phyloP scores from a whole-genome alignment of 2,797 vertebrate species.

The Brachyalestes nurse region DNA sequence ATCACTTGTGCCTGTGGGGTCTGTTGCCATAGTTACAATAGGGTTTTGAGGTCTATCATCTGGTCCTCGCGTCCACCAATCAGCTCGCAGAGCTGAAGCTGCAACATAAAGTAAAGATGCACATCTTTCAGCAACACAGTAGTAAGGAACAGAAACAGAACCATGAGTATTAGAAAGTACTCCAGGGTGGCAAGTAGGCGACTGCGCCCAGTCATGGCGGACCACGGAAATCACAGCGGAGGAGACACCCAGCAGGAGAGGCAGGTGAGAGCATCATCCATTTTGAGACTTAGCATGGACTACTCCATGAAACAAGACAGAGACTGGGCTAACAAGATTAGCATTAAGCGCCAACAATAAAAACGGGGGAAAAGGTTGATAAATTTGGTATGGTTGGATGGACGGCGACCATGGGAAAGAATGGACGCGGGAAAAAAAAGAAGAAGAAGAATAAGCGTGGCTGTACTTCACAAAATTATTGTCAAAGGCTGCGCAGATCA shows the following conservation, averaged over 20 bases:
- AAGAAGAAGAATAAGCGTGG: constrained; percentile 45
- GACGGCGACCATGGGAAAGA: constrained; percentile 59
- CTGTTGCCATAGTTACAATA: constrained; percentile 97
- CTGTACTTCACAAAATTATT: constrained; percentile 66
- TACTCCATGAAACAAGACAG: constrained; percentile 69
- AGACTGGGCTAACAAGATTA: constrained; percentile 71
- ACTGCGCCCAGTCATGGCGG: constrained; percentile 89
- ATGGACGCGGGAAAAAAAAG: constrained; percentile 58
- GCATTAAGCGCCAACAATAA: constrained; percentile 63
- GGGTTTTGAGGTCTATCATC: constrained; percentile 92
- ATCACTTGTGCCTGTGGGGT: constrained; percentile 88
- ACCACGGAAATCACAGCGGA: constrained; percentile 76
- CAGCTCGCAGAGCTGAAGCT: constrained; percentile 87
- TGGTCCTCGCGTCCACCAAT: constrained; percentile 93
- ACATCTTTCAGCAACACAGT: constrained; percentile 89
- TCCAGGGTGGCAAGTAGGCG: constrained; percentile 76
- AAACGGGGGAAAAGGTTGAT: constrained; percentile 52
- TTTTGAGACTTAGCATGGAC: constrained; percentile 80
- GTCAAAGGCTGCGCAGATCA: constrained; percentile 76
- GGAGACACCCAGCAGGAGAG: constrained; percentile 79
- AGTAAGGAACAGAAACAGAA: constrained; percentile 86
- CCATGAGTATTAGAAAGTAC: constrained; percentile 84
- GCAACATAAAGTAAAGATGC: constrained; percentile 94
- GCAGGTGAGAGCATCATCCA: constrained; percentile 90
- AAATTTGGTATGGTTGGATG: constrained; percentile 64